Evolutionary conservation across 2,113 vertebrate species (phyloP).

Genomic region (Anarhynchus alexandrinus): DNA sequence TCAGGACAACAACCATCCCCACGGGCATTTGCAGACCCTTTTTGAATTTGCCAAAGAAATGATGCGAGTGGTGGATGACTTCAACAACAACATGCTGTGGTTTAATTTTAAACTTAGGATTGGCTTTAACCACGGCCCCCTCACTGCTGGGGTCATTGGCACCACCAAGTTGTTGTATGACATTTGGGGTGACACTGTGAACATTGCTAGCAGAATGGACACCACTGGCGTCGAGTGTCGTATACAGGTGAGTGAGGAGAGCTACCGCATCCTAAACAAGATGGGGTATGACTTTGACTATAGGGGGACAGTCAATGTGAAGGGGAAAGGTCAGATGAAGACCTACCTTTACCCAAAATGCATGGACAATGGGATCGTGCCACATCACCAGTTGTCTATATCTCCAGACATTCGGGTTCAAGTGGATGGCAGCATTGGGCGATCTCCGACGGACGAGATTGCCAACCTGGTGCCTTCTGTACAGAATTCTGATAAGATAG

Average conservation of each 20-base stretch:
- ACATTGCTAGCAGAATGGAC: constrained; percentile 99
- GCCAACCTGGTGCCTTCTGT: constrained; percentile 85
- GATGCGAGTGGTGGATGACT: constrained; percentile 97
- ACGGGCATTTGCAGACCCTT: constrained; percentile 88
- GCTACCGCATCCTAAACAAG: constrained; percentile 86
- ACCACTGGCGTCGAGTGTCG: constrained; percentile 96
- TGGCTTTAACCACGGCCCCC: constrained; percentile 95
- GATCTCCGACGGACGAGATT: constrained; percentile 94
- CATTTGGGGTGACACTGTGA: constrained; percentile 99
- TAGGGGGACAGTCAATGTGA: constrained; percentile 96
- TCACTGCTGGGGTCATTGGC: constrained; percentile 95
- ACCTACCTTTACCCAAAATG: constrained; percentile 95
- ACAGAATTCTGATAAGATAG: constrained; percentile 65
- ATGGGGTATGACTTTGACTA: constrained; percentile 98
- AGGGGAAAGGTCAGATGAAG: constrained; percentile 99
- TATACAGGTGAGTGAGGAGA: constrained; percentile 97
- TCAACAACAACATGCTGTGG: constrained; percentile 99
- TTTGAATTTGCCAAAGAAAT: constrained; percentile 98
- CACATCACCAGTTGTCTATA: constrained; percentile 83
- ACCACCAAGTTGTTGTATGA: constrained; percentile 97
- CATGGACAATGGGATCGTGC: constrained; percentile 83
- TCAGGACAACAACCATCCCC: constrained; percentile 80
- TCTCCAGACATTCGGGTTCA: constrained; percentile 95
- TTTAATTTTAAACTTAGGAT: constrained; percentile 96
- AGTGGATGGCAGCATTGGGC: constrained; percentile 98